Conservation (phyloP, 2,113 vertebrate species). For the Larimichthys polyactis region DNA sequence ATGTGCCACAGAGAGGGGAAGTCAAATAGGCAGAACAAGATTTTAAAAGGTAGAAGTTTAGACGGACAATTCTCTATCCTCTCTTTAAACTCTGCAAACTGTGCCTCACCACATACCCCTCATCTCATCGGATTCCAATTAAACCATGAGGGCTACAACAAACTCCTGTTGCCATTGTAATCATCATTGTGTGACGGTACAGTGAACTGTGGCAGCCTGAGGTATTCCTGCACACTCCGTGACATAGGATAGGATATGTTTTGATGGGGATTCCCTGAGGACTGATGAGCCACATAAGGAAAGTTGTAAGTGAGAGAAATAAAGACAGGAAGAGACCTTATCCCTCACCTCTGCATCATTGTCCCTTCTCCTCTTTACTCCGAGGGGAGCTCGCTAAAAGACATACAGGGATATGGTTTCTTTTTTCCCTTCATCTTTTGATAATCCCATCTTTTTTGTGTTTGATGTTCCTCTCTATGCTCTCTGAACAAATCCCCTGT, state of each 20-base stretch:
- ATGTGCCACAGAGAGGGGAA: not conserved
- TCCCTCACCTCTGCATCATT: constrained; percentile 7
- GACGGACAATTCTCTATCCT: constrained; percentile 2
- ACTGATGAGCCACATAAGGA: not conserved
- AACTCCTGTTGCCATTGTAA: constrained; percentile 24
- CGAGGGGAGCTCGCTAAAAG: constrained; percentile 46
- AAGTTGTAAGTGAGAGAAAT: constrained; percentile 19
- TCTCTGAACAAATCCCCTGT: constrained; percentile 79
- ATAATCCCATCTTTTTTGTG: constrained; percentile 73
- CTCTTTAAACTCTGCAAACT: constrained; percentile 13
- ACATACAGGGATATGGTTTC: constrained; percentile 42
- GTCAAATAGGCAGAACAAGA: not conserved
- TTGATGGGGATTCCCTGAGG: constrained; percentile 29
- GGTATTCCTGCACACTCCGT: constrained; percentile 15
- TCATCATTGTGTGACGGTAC: not conserved
- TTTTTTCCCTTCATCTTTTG: constrained; percentile 66
- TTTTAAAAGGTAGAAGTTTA: not conserved
- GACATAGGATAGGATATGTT: constrained; percentile 10
- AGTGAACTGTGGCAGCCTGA: not conserved
- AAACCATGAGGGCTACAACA: constrained; percentile 7
- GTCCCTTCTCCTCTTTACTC: constrained; percentile 38
- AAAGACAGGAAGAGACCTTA: constrained; percentile 15
- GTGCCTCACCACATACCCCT: not conserved
- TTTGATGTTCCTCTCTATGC: constrained; percentile 78
- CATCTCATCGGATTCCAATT: constrained; percentile 17